phyloP scores from a whole-genome alignment of 35 echinoderm and acorn worm genomes.

The Nesometra sesokonis region DNA sequence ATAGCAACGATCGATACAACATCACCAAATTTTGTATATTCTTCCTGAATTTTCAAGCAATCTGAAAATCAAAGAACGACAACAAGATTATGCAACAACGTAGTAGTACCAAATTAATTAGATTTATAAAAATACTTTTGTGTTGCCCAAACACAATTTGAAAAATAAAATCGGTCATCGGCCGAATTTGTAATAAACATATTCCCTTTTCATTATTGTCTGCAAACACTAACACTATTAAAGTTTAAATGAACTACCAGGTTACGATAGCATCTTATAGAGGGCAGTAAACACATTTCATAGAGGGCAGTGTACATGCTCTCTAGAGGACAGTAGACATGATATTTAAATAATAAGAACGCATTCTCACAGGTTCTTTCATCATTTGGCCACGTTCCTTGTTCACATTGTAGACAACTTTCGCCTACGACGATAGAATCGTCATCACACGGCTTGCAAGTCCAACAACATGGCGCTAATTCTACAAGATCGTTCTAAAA shows the following conservation, averaged over 20 bases:
- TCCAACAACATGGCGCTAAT: slow-evolving; percentile 61
- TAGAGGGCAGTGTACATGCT: no score
- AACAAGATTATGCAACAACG: not conserved
- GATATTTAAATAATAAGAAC: not conserved
- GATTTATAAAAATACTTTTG: no score
- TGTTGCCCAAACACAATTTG: no score
- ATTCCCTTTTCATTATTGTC: no score
- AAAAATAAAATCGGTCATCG: no score
- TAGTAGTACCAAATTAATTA: no score
- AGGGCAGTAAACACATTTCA: not conserved
- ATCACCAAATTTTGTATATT: slow-evolving; percentile 70
- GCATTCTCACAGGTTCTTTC: slow-evolving; percentile 32
- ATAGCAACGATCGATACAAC: slow-evolving; percentile 56
- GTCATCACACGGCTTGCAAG: slow-evolving; percentile 69
- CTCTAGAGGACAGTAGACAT: no score
- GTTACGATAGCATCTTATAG: not conserved
- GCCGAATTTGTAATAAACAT: no score
- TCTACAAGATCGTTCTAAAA: not conserved
- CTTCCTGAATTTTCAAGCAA: slow-evolving; percentile 57
- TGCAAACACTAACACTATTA: no score
- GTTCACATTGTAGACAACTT: slow-evolving; percentile 38
- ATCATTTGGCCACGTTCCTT: slow-evolving; percentile 59
- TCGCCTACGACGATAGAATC: slow-evolving; percentile 55
- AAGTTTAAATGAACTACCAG: no score
- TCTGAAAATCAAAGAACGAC: slow-evolving; percentile 21